phyloP scores from a whole-genome alignment of 2,888 invertebrate species.

The Eristalinus aeneus region DNA sequence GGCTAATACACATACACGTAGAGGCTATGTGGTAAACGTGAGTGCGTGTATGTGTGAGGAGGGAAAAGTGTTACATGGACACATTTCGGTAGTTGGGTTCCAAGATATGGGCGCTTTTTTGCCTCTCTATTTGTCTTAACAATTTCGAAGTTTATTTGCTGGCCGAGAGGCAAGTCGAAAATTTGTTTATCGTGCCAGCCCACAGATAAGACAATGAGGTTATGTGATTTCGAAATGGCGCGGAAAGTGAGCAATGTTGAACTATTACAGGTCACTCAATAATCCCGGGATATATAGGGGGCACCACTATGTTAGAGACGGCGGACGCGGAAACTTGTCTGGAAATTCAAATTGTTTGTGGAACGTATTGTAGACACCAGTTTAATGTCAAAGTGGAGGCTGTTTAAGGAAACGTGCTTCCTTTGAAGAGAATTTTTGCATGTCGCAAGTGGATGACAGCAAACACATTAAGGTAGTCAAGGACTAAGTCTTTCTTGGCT shows the following conservation, averaged over 20 bases:
- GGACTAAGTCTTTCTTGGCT: too few relatives aligned
- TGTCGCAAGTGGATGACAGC: too few relatives aligned
- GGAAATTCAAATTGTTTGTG: too few relatives aligned
- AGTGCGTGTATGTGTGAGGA: neutral
- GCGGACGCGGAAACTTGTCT: too few relatives aligned
- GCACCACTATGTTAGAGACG: too few relatives aligned
- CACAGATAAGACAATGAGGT: constrained; percentile 55
- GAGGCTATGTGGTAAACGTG: neutral
- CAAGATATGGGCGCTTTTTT: neutral
- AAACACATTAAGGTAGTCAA: too few relatives aligned
- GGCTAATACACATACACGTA: constrained; percentile 36
- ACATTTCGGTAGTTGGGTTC: constrained; percentile 64
- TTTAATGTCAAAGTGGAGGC: too few relatives aligned
- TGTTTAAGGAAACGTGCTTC: too few relatives aligned
- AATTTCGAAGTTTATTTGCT: constrained; percentile 35
- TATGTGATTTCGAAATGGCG: constrained; percentile 44
- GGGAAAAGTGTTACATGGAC: constrained; percentile 70
- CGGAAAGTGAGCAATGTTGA: constrained; percentile 14
- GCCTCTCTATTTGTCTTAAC: constrained; percentile 11
- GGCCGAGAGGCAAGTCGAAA: constrained; percentile 20
- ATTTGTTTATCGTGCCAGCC: constrained; percentile 47
- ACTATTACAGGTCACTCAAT: too few relatives aligned
- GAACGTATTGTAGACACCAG: too few relatives aligned
- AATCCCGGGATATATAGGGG: too few relatives aligned
- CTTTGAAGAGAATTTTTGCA: too few relatives aligned